Base-by-base conservation (phyloP, 2,888 invertebrate genomes). In the Drosophila greeni region DNA sequence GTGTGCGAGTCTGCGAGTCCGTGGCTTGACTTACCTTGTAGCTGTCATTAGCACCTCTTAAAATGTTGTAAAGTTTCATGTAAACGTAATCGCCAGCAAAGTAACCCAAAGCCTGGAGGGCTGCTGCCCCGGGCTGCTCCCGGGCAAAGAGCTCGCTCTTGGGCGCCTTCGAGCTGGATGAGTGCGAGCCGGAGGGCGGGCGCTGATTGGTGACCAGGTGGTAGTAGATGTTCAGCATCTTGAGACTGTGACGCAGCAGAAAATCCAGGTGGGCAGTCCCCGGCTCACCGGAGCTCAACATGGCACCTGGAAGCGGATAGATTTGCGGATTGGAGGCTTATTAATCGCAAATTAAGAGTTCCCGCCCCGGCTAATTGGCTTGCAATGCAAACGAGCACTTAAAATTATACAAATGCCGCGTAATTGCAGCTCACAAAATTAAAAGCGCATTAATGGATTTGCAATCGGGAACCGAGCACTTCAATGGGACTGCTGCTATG, bases 11-110 rank as follows among this genome's bases (percentile, higher is more conserved):
- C 55, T 26, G 45, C 31, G 40, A 43, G 55, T 62, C 56, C 48
- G 71, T 70, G 51, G 65, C 66, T 67, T 74, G 81, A 73, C 85
- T 86, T 87, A 95, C 96, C 92, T 95, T 95, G 89, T 96, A 96
- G 90, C 95, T 97, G 29, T 93, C 93, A 88, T 95, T 95, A 5
- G 96, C 94, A 72, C 94, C 93, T 86, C 93, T 94, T 58, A 97
- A 87, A 54, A 92, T 92, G 61, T 95, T 95, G 87, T 95, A 95
- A 65, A 97, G 91, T 88, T 94, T 95, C 90, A 95, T 91, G 87
- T 97, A 97, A 86, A 96, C 94, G 0, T 95, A 93, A 66, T 93
- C 92, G 67, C 90, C 91, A 54, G 90, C 91, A 88, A 94, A 94
- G 82, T 91, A 91, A 1, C 94, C 94, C 48, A 90, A 55, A 66